A percentile compares a stretch with the other conserved stretches of the same genome.
Evolutionary conservation across 2,797 vertebrate species (phyloP).

Genomic region (Malacoraja senta): DNA sequence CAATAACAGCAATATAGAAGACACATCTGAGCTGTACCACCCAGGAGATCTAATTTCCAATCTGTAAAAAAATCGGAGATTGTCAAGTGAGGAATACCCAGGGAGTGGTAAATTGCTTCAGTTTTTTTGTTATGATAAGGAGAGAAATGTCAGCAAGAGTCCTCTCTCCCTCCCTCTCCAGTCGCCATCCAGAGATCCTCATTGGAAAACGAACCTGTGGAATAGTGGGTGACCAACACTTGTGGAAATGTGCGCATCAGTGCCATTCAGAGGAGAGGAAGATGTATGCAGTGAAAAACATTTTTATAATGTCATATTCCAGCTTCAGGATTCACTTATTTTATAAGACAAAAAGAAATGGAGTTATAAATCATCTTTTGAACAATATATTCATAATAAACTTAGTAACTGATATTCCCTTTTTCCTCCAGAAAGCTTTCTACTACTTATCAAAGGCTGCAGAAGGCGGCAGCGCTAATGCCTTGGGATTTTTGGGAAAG

Average conservation of each 20-base stretch:
- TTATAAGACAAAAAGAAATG: background rate
- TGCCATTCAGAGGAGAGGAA: background rate
- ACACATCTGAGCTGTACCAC: background rate
- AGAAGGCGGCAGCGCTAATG: slow-evolving; percentile 49
- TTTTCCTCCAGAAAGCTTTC: slow-evolving; percentile 53
- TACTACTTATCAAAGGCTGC: slow-evolving; percentile 56
- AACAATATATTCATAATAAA: slow-evolving; percentile 41
- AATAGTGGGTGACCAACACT: too few relatives aligned
- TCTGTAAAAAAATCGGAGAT: too few relatives aligned
- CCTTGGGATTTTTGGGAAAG: slow-evolving; percentile 56
- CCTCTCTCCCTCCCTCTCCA: background rate
- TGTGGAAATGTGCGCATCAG: background rate
- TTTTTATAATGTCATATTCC: background rate
- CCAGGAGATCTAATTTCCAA: background rate
- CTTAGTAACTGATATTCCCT: slow-evolving; percentile 41
- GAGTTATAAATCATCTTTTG: background rate
- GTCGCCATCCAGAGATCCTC: background rate
- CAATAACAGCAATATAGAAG: background rate
- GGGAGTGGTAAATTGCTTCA: too few relatives aligned
- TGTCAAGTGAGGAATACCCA: background rate
- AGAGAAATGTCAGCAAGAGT: background rate
- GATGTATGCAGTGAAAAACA: background rate
- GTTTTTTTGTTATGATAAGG: background rate
- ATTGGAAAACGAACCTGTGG: background rate
- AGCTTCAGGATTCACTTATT: background rate